Evolutionary conservation across 2,888 invertebrate genomes (phyloP).

Genomic region (Dioctria rufipes): DNA sequence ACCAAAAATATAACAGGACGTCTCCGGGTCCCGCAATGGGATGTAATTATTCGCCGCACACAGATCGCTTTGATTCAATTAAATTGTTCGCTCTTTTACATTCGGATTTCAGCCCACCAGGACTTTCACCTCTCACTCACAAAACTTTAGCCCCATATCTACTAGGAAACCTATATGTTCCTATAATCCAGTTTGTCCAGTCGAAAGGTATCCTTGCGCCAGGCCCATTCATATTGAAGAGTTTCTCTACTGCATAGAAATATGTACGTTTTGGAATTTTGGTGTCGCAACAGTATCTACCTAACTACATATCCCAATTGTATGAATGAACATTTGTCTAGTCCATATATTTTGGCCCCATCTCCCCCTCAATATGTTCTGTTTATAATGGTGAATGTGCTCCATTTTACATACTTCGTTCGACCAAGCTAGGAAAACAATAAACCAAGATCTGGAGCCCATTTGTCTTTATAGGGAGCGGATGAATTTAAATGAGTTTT

Average conservation of each 20-base stretch:
- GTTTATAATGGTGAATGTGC: constrained; percentile 42
- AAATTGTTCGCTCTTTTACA: constrained; percentile 56
- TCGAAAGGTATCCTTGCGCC: constrained; percentile 8
- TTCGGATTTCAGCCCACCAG: constrained; percentile 16
- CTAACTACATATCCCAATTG: not conserved
- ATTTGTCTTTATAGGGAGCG: constrained; percentile 58
- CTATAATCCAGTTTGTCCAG: constrained; percentile 19
- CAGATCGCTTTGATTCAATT: constrained; percentile 58
- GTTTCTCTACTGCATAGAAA: not conserved
- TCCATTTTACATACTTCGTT: constrained; percentile 57
- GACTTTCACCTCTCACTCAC: constrained; percentile 17
- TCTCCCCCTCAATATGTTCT: constrained; percentile 7
- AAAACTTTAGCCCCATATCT: not conserved
- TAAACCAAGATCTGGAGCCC: constrained; percentile 57
- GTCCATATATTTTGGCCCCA: not conserved
- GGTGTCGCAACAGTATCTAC: no score
- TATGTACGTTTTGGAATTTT: no score
- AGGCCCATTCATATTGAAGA: constrained; percentile 13
- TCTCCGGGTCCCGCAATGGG: constrained; percentile 38
- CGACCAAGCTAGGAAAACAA: constrained; percentile 58
- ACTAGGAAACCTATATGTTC: not conserved
- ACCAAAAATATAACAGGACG: constrained; percentile 58
- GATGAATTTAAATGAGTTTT: constrained; percentile 60
- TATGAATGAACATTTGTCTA: constrained; percentile 43
- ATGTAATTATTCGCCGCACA: constrained; percentile 58